Base-by-base conservation (phyloP, 2,113 vertebrate species). In the Propithecus coquereli region DNA sequence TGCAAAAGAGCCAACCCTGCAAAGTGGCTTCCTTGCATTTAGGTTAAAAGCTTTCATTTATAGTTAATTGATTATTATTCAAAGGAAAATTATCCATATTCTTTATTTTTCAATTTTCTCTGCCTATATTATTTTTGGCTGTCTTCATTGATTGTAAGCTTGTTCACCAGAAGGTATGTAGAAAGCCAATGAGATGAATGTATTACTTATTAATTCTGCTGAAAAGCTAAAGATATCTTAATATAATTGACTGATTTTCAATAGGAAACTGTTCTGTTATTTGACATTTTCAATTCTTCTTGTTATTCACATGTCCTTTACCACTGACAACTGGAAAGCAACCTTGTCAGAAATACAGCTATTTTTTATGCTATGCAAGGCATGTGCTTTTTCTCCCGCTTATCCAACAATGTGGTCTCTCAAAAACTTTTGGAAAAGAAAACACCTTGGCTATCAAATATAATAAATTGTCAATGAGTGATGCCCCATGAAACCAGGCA, bases 31-130 rank as follows among this genome's bases (percentile, higher is more conserved):
- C 80, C n/a, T 81, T 95, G n/a, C 14, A 50, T 91, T 94, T 95
- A 81, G 8, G 5, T 87, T 81, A 81, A 97, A 96, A 94, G 95
- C 66, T 92, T 85, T 93, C 20, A 94, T 95, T 90, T 92, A 80
- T 32, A 32, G 8, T 94, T 92, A 96, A 95, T 34, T 87, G 66
- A 63, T 87, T 81, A 81, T 96, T 88, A 94, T 82, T 88, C 52
- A 90, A 66, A 81, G 20, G 66, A 34, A 94, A 97, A 95, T 92
- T 87, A 90, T 84, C 47, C 63, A 90, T 70, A 25, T 54, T 23
- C 30, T 96, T 59, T 95, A 95, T 84, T 87, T 95, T 94, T 93
- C 87, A 6, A 0, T 97, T 91, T 96, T 1, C 5, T 90, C 90
- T 96, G n/a, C 32, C 18, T 89, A 66, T 91, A 63, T 80, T 65